Percentiles rank a stretch among this genome's conserved stretches.
Conservation (phyloP, 2,113 vertebrate genomes). For the Crotalus horridus region DNA sequence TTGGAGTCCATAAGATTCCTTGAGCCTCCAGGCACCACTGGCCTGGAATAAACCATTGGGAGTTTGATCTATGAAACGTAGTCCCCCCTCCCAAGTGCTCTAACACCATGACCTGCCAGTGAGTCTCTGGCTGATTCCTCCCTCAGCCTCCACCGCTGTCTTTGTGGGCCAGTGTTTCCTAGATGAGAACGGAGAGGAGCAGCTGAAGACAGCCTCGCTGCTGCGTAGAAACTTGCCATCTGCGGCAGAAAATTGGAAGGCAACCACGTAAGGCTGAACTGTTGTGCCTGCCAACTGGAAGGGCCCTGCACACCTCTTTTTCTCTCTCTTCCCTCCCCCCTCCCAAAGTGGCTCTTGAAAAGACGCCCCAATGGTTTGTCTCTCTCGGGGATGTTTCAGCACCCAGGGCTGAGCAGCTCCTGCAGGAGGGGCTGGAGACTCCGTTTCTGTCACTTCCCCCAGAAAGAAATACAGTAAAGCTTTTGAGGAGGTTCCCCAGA, state of each 20-base stretch:
- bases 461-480: too few species aligned
- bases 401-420: background rate
- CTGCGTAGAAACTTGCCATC: background rate
- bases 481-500: too few species aligned
- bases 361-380: background rate
- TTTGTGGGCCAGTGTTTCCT: conserved; percentile 46
- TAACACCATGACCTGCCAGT: rapidly evolving
- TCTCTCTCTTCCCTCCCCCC: background rate
- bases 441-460: too few species aligned
- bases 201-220: conserved; percentile 42
- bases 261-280: conserved; percentile 2
- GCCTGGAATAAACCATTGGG: background rate
- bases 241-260: rapidly evolving
- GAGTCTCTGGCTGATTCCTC: too few species aligned
- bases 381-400: background rate
- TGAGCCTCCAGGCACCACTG: background rate
- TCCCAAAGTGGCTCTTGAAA: background rate
- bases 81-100: too few species aligned
- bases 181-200: rapidly evolving
- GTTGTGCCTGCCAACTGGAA: rapidly evolving
- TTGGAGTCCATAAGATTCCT: background rate
- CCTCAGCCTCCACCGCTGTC: conserved; percentile 36
- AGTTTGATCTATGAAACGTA: too few species aligned
- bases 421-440: rapidly evolving
- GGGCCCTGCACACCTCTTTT: too few species aligned